Evolutionary conservation across 2,888 invertebrate species (phyloP).

Genomic region (Erpobdella octoculata): DNA sequence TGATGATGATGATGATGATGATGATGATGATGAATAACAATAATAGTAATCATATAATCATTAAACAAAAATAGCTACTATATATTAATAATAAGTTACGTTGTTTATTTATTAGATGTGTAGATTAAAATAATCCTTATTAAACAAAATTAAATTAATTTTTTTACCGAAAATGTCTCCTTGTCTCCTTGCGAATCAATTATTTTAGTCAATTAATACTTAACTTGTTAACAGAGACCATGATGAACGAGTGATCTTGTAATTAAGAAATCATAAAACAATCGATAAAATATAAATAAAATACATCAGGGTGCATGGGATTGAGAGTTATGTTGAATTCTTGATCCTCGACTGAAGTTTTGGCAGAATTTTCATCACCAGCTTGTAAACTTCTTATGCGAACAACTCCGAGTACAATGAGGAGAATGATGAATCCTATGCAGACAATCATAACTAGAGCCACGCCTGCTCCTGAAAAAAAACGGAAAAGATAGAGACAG

Average conservation of each 20-base stretch:
- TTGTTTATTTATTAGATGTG: too few species aligned
- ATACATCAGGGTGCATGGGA: slow-evolving; percentile 30
- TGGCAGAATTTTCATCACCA: slow-evolving; percentile 16
- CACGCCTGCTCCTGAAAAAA: slow-evolving; percentile 26
- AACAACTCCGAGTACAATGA: slow-evolving; percentile 30
- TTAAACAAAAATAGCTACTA: too few species aligned
- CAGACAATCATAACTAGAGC: slow-evolving; percentile 32
- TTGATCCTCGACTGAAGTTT: not conserved
- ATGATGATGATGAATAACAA: slow-evolving; percentile 28
- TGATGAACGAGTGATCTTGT: not conserved
- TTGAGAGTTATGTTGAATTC: slow-evolving; percentile 30
- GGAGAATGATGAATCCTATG: slow-evolving; percentile 26
- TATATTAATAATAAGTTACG: too few species aligned
- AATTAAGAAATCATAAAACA: not conserved
- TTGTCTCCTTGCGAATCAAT: too few species aligned
- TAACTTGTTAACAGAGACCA: too few species aligned
- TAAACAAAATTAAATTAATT: too few species aligned
- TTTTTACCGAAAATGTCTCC: too few species aligned
- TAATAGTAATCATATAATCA: too few species aligned
- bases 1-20: slow-evolving; percentile 24
- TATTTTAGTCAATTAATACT: too few species aligned
- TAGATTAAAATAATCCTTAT: too few species aligned
- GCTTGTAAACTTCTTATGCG: slow-evolving; percentile 20
- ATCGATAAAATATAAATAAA: not conserved
- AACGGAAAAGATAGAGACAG: not conserved